These are phyloP conservation scores for Lochmaea crataegi DNA, from an alignment of 2,888 invertebrate species.

Conservation along the genomic window DNA sequence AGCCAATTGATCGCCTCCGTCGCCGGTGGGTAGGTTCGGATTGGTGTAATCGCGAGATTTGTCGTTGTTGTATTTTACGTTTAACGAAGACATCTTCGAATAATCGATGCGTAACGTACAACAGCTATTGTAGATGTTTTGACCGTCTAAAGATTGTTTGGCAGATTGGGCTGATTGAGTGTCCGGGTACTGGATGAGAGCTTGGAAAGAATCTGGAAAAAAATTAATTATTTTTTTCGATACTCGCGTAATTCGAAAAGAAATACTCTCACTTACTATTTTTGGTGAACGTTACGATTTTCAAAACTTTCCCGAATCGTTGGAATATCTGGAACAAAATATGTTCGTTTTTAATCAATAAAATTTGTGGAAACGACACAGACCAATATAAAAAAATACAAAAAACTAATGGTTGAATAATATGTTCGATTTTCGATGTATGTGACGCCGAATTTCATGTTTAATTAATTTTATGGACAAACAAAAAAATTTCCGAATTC, in stretches of 20 bases:
- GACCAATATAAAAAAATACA: too few species aligned
- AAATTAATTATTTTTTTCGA: slow-evolving; percentile 49
- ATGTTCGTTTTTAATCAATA: too few species aligned
- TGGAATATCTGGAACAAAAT: slow-evolving; percentile 88
- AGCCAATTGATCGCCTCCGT: slow-evolving; percentile 78
- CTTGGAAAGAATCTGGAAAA: slow-evolving; percentile 94
- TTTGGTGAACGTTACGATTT: slow-evolving; percentile 99
- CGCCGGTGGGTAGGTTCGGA: slow-evolving; percentile 96
- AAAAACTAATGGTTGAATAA: too few species aligned
- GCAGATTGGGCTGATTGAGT: slow-evolving; percentile 97
- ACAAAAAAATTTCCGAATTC: too few species aligned
- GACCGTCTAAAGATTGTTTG: slow-evolving; percentile 96
- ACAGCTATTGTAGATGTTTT: slow-evolving; percentile 99
- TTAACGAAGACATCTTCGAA: slow-evolving; percentile 97
- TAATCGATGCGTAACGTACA: slow-evolving; percentile 99
- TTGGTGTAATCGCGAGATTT: slow-evolving; percentile 99
- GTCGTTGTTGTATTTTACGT: slow-evolving; percentile 99
- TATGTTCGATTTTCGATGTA: too few species aligned
- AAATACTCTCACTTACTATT: slow-evolving; percentile 86
- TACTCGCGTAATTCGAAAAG: background rate
- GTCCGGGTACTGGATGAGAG: slow-evolving; percentile 98
- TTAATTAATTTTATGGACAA: too few species aligned
- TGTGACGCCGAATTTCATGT: too few species aligned
- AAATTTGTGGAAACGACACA: too few species aligned
- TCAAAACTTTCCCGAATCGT: slow-evolving; percentile 97